Conservation (phyloP, 2,797 vertebrate species). For the Oreochromis grahami region DNA sequence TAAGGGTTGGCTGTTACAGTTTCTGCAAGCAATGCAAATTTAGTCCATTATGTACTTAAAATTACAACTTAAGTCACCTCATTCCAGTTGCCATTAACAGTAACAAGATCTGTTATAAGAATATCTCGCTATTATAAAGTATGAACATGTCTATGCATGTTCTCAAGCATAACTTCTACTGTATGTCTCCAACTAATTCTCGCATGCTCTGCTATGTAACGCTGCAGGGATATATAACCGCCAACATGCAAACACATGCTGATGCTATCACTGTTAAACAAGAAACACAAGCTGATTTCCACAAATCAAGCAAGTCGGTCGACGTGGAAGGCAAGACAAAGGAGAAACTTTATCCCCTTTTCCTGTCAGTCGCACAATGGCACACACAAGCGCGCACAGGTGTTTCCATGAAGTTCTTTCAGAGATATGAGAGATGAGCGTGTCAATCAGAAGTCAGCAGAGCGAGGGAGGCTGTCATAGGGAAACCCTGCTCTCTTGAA, state of each 20-base stretch:
- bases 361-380: not conserved
- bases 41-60: not conserved
- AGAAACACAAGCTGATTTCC: conserved; percentile 4
- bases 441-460: conserved; percentile 65
- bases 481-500: conserved; percentile 66
- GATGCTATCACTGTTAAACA: not conserved
- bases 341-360: conserved; percentile 44
- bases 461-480: conserved; percentile 47
- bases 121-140: not conserved
- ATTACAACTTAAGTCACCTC: not conserved
- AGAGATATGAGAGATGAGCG: conserved; percentile 53
- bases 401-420: conserved; percentile 34
- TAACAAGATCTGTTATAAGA: not conserved
- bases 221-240: not conserved
- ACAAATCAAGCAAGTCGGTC: conserved; percentile 10
- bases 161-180: not conserved
- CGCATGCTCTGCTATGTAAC: not conserved
- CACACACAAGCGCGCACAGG: not conserved
- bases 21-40: not conserved
- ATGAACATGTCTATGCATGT: not conserved
- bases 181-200: not conserved
- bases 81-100: not conserved
- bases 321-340: conserved; percentile 30
- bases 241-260: not conserved
- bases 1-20: not conserved